Percentiles rank a stretch among this genome's conserved stretches.
Evolutionary conservation across 2,888 invertebrate genomes (phyloP).

Genomic region (Hirtodrosophila histrioides): DNA sequence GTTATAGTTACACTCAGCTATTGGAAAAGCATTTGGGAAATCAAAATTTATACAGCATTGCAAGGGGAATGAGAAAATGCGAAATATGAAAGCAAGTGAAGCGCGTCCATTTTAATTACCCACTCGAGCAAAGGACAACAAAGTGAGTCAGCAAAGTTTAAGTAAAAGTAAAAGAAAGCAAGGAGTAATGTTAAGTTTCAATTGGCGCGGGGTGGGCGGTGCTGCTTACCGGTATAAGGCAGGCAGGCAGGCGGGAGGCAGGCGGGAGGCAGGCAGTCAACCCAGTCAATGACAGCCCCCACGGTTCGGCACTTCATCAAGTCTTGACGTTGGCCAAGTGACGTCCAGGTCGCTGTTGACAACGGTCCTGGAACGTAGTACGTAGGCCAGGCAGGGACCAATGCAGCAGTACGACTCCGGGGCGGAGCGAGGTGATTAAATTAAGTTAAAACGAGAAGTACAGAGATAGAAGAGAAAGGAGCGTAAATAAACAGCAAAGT

Average conservation of each 20-base stretch:
- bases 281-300: slow-evolving; percentile 34
- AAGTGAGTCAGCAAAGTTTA: slow-evolving; percentile 30
- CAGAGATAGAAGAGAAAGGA: background rate
- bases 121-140: slow-evolving; percentile 49
- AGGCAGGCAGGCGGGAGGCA: background rate
- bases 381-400: slow-evolving; percentile 11
- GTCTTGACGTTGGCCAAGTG: slow-evolving; percentile 42
- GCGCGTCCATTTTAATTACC: slow-evolving; percentile 56
- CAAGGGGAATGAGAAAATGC: slow-evolving; percentile 23
- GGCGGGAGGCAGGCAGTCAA: background rate
- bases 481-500: slow-evolving; percentile 19
- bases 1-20: too few relatives aligned
- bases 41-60: slow-evolving; percentile 20
- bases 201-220: slow-evolving; percentile 21
- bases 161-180: slow-evolving; percentile 24
- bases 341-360: slow-evolving; percentile 45
- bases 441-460: slow-evolving; percentile 51
- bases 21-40: slow-evolving; percentile 1
- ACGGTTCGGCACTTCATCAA: slow-evolving; percentile 62
- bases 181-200: slow-evolving; percentile 47
- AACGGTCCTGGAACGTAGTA: slow-evolving; percentile 34
- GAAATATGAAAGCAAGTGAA: slow-evolving; percentile 48
- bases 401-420: slow-evolving; percentile 27
- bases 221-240: slow-evolving; percentile 38
- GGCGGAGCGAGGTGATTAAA: slow-evolving; percentile 44